A percentile compares a stretch with the other conserved stretches of the same genome.
These are phyloP conservation scores for Platanista minor DNA, from an alignment of 2,113 vertebrate species.

Conservation along the genomic window DNA sequence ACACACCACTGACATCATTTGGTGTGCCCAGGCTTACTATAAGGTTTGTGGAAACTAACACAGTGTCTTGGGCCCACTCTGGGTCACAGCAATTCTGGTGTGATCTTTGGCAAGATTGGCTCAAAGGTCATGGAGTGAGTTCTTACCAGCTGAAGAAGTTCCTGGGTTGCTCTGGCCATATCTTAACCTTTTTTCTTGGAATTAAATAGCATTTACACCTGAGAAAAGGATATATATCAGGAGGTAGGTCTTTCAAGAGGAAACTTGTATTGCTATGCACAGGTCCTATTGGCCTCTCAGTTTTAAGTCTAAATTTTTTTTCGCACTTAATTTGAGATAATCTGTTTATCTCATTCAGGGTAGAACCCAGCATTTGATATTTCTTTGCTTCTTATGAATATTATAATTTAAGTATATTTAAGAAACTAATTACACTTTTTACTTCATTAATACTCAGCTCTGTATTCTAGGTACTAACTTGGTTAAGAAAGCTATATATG, in stretches of 20 bases:
- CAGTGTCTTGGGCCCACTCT: neutral
- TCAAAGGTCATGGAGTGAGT: neutral
- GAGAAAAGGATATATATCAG: neutral
- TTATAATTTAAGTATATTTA: slow-evolving; percentile 28
- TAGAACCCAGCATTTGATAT: slow-evolving; percentile 23
- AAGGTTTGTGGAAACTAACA: neutral
- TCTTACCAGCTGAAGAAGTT: neutral
- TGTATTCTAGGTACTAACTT: slow-evolving; percentile 96
- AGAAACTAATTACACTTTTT: slow-evolving; percentile 49
- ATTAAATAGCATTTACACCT: neutral
- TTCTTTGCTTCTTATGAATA: neutral
- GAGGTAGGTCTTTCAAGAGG: slow-evolving; percentile 1
- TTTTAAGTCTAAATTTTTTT: neutral
- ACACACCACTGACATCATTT: neutral
- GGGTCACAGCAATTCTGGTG: neutral
- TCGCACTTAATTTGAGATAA: neutral
- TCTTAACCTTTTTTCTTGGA: neutral
- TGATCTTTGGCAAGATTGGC: neutral
- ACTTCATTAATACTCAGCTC: slow-evolving; percentile 68
- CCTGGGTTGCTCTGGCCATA: neutral
- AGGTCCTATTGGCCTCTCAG: neutral
- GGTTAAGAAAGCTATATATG: slow-evolving; percentile 99
- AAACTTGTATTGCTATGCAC: neutral
- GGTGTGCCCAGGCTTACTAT: neutral
- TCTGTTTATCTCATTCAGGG: neutral